Evolutionary conservation across 2,888 invertebrate species (phyloP).

Genomic region (Brachycybe producta): DNA sequence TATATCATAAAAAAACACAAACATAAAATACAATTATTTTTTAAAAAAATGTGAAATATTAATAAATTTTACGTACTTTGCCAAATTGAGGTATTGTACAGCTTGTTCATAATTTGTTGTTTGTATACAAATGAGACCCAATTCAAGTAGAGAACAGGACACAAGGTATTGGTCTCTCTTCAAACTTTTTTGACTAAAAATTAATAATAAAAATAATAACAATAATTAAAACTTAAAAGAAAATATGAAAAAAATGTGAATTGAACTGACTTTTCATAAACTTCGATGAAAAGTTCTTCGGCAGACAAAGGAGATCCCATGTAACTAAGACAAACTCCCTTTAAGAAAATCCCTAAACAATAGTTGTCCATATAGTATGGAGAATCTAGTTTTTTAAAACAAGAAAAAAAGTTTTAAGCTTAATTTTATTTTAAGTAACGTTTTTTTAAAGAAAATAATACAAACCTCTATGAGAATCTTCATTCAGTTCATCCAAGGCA

Average conservation of each 20-base stretch:
- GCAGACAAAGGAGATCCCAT: conserved; percentile 65
- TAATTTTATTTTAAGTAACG: too few species aligned
- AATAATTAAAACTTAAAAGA: background rate
- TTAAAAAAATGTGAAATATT: too few species aligned
- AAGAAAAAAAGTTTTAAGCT: background rate
- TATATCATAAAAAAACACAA: too few species aligned
- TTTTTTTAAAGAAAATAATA: too few species aligned
- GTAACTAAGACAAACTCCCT: conserved; percentile 68
- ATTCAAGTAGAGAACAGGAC: conserved; percentile 7
- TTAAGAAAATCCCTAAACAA: conserved; percentile 59
- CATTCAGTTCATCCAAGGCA: conserved; percentile 6
- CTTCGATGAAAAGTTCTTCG: conserved; percentile 53
- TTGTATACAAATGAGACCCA: conserved; percentile 11
- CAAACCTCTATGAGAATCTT: too few species aligned
- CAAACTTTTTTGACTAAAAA: conserved; percentile 9
- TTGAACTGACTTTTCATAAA: conserved; percentile 41
- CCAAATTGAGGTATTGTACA: conserved; percentile 8
- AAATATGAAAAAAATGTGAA: background rate
- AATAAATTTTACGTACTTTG: too few species aligned
- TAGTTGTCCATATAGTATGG: conserved; percentile 51
- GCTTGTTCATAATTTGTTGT: conserved; percentile 9
- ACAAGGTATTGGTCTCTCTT: conserved; percentile 10
- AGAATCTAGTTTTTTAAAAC: conserved; percentile 5
- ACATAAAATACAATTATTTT: too few species aligned
- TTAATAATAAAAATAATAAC: conserved; percentile 2